Percentiles rank a stretch among this genome's conserved stretches.
phyloP scores from a whole-genome alignment of 2,888 invertebrate genomes.

The Limnephilus rhombicus region DNA sequence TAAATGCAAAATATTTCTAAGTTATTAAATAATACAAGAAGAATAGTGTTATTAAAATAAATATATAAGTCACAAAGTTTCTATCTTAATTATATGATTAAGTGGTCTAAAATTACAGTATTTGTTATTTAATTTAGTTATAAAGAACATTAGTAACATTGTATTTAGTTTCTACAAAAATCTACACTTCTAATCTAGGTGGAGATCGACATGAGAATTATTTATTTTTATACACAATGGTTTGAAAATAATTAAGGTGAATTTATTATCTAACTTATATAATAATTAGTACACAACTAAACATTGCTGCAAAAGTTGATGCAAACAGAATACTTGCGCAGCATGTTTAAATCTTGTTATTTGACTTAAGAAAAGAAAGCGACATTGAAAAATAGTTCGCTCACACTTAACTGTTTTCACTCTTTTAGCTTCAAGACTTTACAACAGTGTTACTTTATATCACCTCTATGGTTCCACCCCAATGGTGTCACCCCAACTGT shows the following conservation, averaged over 20 bases:
- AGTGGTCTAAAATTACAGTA: neutral
- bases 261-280: neutral
- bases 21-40: neutral
- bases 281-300: neutral
- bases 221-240: neutral
- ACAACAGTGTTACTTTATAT: too few species aligned
- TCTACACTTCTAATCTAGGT: neutral
- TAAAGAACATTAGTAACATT: neutral
- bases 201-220: neutral
- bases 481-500: too few species aligned
- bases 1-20: neutral
- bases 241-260: neutral
- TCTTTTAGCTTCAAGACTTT: too few species aligned
- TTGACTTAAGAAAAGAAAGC: too few species aligned
- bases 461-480: too few species aligned
- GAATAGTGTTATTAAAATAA: neutral
- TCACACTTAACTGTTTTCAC: too few species aligned
- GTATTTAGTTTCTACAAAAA: neutral
- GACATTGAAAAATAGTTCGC: too few species aligned
- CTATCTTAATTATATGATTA: neutral
- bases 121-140: neutral
- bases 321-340: neutral
- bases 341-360: too few species aligned
- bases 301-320: neutral
- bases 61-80: neutral